Evolutionary conservation across 2,113 vertebrate genomes (phyloP).

Genomic region (Cairina moschata): DNA sequence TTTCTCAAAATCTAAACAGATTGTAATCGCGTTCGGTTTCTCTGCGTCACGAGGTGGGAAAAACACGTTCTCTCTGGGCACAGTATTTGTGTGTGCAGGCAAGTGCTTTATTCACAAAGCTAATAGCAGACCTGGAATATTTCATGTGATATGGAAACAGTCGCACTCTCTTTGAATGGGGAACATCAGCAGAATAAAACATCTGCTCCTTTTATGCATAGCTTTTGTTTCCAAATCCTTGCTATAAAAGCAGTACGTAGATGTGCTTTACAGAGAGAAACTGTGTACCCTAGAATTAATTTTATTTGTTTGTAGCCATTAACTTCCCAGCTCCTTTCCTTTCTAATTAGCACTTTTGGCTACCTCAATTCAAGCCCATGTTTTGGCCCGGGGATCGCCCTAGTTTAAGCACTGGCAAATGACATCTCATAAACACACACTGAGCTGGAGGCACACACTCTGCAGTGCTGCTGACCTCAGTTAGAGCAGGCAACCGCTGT

Average conservation of each 20-base stretch:
- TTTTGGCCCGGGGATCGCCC: background rate
- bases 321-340: background rate
- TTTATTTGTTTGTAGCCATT: background rate
- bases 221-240: background rate
- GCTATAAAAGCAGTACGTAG: background rate
- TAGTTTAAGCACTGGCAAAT: background rate
- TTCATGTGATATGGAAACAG: background rate
- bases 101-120: background rate
- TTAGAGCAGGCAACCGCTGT: background rate
- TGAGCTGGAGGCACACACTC: background rate
- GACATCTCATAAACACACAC: background rate
- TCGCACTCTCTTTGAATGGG: background rate
- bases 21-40: background rate
- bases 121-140: background rate
- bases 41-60: background rate
- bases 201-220: background rate
- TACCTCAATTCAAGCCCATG: background rate
- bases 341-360: background rate
- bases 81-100: background rate
- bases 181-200: background rate
- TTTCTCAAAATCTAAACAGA: background rate
- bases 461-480: background rate
- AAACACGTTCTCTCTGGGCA: background rate
- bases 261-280: background rate
- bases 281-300: background rate